These are phyloP conservation scores for Drosophila quinaria DNA, from an alignment of 2,888 invertebrate species.

Conservation along the genomic window DNA sequence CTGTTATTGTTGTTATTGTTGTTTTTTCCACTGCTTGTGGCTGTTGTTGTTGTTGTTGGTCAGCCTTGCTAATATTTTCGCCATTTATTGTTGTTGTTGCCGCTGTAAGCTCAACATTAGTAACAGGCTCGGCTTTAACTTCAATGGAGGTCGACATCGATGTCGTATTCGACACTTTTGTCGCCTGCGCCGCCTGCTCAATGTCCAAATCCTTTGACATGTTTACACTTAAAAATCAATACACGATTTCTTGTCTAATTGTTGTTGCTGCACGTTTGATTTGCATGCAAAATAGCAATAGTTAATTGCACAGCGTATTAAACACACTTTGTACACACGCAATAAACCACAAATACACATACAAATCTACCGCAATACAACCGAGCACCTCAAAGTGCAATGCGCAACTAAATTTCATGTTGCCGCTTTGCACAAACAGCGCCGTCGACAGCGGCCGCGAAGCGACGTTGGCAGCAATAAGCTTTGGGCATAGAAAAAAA, in stretches of 20 bases:
- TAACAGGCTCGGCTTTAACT: constrained; percentile 55
- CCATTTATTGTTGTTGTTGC: constrained; percentile 51
- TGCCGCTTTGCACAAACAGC: constrained; percentile 29
- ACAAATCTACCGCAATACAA: constrained; percentile 37
- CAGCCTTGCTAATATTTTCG: constrained; percentile 58
- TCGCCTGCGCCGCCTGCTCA: constrained; percentile 63
- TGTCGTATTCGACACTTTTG: constrained; percentile 11
- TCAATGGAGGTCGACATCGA: constrained; percentile 48
- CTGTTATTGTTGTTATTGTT: constrained; percentile 51
- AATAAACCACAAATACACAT: constrained; percentile 6
- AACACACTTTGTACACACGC: constrained; percentile 5
- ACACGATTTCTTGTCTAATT: constrained; percentile 32
- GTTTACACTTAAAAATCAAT: constrained; percentile 46
- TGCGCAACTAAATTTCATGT: constrained; percentile 76
- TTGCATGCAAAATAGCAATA: constrained; percentile 37
- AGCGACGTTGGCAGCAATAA: constrained; percentile 15
- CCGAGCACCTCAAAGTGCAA: constrained; percentile 74
- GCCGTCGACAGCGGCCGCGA: not conserved
- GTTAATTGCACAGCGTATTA: constrained; percentile 8
- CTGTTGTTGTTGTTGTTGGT: constrained; percentile 41
- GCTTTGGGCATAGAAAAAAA: constrained; percentile 26
- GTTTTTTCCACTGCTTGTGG: constrained; percentile 44
- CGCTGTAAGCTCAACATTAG: constrained; percentile 37
- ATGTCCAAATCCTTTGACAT: constrained; percentile 72
- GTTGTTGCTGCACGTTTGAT: constrained; percentile 22